Evolutionary conservation across 2,888 invertebrate genomes (phyloP).

Genomic region (Acronicta psi): DNA sequence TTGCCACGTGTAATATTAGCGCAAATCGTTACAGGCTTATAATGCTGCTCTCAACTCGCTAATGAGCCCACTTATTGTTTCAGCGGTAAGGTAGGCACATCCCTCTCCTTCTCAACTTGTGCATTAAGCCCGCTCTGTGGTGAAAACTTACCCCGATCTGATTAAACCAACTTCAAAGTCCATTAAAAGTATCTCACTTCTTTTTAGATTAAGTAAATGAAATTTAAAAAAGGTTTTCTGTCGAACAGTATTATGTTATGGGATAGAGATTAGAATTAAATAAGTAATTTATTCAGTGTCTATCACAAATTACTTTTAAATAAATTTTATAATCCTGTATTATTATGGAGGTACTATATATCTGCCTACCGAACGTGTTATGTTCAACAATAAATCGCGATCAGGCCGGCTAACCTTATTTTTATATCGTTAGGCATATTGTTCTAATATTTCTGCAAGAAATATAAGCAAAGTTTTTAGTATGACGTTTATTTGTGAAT

Average conservation of each 20-base stretch:
- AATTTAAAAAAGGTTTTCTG: slow-evolving; percentile 32
- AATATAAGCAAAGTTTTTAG: too few species aligned
- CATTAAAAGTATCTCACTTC: slow-evolving; percentile 58
- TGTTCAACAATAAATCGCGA: too few species aligned
- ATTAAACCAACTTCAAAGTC: slow-evolving; percentile 60
- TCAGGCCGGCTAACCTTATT: too few species aligned
- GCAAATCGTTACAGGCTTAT: slow-evolving; percentile 9
- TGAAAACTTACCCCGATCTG: slow-evolving; percentile 56
- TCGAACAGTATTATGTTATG: slow-evolving; percentile 20
- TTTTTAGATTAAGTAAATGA: slow-evolving; percentile 29
- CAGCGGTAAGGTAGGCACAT: slow-evolving; percentile 15
- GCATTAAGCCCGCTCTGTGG: slow-evolving; percentile 32
- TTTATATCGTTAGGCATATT: too few species aligned
- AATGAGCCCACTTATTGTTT: slow-evolving; percentile 13
- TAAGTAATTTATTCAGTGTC: too few species aligned
- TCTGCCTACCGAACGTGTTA: too few species aligned
- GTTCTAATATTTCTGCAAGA: too few species aligned
- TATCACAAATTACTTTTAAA: too few species aligned
- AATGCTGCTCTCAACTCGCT: slow-evolving; percentile 16
- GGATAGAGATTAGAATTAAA: too few species aligned
- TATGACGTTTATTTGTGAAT: too few species aligned
- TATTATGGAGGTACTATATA: too few species aligned
- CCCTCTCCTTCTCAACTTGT: slow-evolving; percentile 32
- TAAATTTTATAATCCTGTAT: too few species aligned
- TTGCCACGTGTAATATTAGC: slow-evolving; percentile 23